phyloP scores from a whole-genome alignment of 2,113 vertebrate species.

The Hippotragus niger region DNA sequence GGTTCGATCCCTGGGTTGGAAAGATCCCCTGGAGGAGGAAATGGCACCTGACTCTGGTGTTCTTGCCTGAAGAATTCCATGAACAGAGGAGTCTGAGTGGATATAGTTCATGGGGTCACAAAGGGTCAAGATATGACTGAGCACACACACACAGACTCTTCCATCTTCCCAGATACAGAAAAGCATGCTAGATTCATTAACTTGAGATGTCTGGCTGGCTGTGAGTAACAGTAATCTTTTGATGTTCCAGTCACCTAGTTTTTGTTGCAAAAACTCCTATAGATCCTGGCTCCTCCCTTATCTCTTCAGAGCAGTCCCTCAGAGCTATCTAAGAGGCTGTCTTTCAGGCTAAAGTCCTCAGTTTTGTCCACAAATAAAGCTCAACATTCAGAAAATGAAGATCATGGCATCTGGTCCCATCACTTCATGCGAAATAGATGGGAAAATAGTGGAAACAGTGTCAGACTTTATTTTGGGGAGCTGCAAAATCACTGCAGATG shows the following conservation, averaged over 20 bases:
- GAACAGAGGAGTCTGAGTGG: not conserved
- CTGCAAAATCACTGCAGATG: no score
- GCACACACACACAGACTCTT: not conserved
- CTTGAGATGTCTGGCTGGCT: not conserved
- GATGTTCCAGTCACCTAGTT: not conserved
- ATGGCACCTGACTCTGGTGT: not conserved
- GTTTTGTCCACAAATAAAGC: not conserved
- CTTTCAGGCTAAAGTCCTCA: not conserved
- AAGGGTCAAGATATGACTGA: not conserved
- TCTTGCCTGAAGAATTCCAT: not conserved
- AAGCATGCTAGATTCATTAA: not conserved
- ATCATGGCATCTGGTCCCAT: no score
- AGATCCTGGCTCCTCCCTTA: not conserved
- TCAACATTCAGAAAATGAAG: no score
- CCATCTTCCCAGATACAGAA: not conserved
- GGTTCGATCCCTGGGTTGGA: not conserved
- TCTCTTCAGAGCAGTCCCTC: not conserved
- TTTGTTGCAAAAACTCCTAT: not conserved
- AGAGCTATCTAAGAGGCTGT: not conserved
- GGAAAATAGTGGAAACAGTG: no score
- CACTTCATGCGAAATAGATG: no score
- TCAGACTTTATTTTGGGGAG: accelerated
- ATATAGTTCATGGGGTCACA: not conserved
- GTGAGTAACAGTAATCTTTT: not conserved
- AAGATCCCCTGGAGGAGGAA: not conserved